Evolutionary conservation across 2,888 invertebrate species (phyloP).

Genomic region (Pseudococcus jackbeardsleyi): DNA sequence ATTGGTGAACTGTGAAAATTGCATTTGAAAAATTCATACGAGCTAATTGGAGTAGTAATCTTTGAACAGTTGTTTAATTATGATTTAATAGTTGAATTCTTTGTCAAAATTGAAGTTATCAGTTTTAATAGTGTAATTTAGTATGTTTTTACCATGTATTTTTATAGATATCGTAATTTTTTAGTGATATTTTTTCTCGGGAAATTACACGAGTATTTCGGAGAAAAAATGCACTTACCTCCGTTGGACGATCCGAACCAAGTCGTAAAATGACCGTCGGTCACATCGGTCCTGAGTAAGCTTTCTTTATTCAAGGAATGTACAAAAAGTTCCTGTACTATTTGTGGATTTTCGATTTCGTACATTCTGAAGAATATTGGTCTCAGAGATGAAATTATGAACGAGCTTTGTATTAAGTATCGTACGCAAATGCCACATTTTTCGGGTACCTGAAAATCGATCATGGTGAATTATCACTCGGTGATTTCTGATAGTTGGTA

Average conservation of each 20-base stretch:
- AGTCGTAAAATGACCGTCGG: conserved; percentile 49
- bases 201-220: background rate
- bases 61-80: too few species aligned
- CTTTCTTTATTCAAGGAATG: conserved; percentile 58
- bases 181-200: background rate
- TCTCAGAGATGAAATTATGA: conserved; percentile 62
- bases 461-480: background rate
- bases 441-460: conserved; percentile 20
- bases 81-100: too few species aligned
- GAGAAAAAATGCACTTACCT: conserved; percentile 22
- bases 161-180: background rate
- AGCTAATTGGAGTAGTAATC: too few species aligned
- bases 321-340: conserved; percentile 58
- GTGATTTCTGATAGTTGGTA: too few species aligned
- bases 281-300: conserved; percentile 58
- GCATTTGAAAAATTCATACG: too few species aligned
- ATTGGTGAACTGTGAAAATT: too few species aligned
- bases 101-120: too few species aligned
- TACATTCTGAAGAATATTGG: conserved; percentile 62
- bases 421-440: conserved; percentile 60
- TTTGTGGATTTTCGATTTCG: conserved; percentile 62
- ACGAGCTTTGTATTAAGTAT: conserved; percentile 60
- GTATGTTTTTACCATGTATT: too few species aligned
- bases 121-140: too few species aligned
- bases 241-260: conserved; percentile 54